phyloP scores from a whole-genome alignment of 1,140 invertebrate genomes.

The Lasioglossum albipes region DNA sequence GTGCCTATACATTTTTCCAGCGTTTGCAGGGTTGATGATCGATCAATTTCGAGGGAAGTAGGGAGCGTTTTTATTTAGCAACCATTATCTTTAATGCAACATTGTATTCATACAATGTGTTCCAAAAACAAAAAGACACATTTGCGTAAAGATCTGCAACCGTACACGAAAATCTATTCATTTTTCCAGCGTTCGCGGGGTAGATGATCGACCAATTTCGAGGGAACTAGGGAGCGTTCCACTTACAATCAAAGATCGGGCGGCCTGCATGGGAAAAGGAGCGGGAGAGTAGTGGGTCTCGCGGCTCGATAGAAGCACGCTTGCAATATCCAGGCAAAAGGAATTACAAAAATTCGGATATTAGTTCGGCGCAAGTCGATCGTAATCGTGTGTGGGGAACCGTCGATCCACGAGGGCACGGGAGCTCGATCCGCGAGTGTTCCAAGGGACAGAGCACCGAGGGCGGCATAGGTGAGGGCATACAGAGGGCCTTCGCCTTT shows the following conservation, averaged over 20 bases:
- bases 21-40: too few species aligned
- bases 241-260: not conserved
- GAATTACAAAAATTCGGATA: constrained; percentile 76
- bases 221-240: too few species aligned
- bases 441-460: constrained; percentile 7
- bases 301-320: constrained; percentile 22
- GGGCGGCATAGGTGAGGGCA: constrained; percentile 28
- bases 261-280: not conserved
- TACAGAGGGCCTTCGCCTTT: constrained; percentile 61
- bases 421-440: not conserved
- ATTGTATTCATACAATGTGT: too few species aligned
- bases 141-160: too few species aligned
- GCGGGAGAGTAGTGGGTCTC: not conserved
- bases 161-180: not conserved
- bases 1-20: too few species aligned
- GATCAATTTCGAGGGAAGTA: too few species aligned
- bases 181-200: not conserved
- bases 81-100: too few species aligned
- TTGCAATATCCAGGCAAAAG: constrained; percentile 72
- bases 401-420: constrained; percentile 37
- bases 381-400: constrained; percentile 70
- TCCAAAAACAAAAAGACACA: too few species aligned
- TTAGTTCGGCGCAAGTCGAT: constrained; percentile 68
- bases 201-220: too few species aligned
- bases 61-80: too few species aligned